Evolutionary conservation across 2,797 vertebrate species (phyloP), one percentile per base, ranked within the genome.

Genomic region (Sphenodon punctatus): DNA sequence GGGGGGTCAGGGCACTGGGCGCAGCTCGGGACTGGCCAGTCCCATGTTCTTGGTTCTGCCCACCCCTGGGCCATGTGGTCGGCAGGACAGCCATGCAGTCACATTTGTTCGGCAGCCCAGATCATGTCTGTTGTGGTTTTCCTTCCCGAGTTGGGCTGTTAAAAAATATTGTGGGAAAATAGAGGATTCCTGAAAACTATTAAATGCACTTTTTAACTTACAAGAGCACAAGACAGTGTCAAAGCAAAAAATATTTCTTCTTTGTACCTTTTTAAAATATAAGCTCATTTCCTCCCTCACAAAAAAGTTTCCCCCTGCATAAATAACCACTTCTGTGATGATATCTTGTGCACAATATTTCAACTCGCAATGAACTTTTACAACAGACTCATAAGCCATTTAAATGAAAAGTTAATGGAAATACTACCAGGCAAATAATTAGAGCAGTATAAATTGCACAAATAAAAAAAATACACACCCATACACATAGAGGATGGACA

Each of bases 251-350:
- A 45, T 30, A 71, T 66, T 64, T 20, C 41, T 82, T 14, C 55
- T 38, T 86, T 4, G 1, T 10, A 46, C 1, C 19, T 8, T 60
- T 59, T 41, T 82, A 51, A 15, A 43, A 67, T 17, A 66, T 55
- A 10, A 1, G 0, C 3, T 7, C 38, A 64, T 80, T 81, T 72
- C 4, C 11, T 68, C 12, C 22, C 13, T 51, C 6, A n/a, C n/a
- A n/a, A n/a, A 20, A 58, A 43, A 7, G 1, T 0, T 0, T 1
- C 13, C 23, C n/a, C 20, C 27, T 30, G 30, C 16, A 11, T 56
- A 56, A 56, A 34, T 56, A 20, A 19, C 53, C 56, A 19, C 17
- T 27, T 51, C 48, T 56, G 17, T 34, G 53, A 20, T 34, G 16
- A 56, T 9, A 34, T 34, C 16, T 56, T 34, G 10, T 20, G 19